A percentile compares a stretch with the other conserved stretches of the same genome.
These are phyloP conservation scores for Dasysyrphus albostriatus DNA, from an alignment of 2,888 invertebrate genomes.

Conservation along the genomic window DNA sequence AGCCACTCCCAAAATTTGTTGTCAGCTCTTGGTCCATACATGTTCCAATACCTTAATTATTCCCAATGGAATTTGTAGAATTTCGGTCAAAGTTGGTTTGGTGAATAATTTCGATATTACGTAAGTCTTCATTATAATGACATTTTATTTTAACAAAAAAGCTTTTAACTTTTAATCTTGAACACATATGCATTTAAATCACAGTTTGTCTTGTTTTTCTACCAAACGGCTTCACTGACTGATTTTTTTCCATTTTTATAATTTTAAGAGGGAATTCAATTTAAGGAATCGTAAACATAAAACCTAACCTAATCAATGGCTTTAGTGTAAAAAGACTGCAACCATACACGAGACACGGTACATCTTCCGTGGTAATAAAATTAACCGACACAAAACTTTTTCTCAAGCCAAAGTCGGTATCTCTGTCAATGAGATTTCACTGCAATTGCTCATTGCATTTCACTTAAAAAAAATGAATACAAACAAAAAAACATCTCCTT, in stretches of 20 bases:
- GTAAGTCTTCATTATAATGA: background rate
- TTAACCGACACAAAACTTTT: background rate
- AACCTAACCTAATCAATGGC: background rate
- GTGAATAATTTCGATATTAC: background rate
- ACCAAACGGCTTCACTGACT: background rate
- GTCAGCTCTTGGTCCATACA: too few species aligned
- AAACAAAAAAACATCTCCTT: background rate
- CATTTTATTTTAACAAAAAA: background rate
- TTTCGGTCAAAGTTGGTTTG: too few species aligned
- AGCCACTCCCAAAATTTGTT: too few species aligned
- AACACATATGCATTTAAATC: background rate
- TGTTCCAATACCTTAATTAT: too few species aligned
- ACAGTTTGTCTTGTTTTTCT: background rate
- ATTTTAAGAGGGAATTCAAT: background rate
- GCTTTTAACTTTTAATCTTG: background rate
- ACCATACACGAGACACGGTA: background rate
- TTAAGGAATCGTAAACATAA: slow-evolving; percentile 1
- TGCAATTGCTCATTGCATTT: slow-evolving; percentile 2
- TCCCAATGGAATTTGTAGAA: too few species aligned
- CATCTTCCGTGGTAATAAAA: background rate
- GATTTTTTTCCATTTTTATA: background rate
- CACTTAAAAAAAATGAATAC: background rate
- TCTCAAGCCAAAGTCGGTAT: background rate
- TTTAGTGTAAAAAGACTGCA: background rate
- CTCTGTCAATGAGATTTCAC: background rate